Evolutionary conservation across 2,797 vertebrate species (phyloP), one percentile per base, ranked within the genome.

Genomic region (Intellagama lesueurii): DNA sequence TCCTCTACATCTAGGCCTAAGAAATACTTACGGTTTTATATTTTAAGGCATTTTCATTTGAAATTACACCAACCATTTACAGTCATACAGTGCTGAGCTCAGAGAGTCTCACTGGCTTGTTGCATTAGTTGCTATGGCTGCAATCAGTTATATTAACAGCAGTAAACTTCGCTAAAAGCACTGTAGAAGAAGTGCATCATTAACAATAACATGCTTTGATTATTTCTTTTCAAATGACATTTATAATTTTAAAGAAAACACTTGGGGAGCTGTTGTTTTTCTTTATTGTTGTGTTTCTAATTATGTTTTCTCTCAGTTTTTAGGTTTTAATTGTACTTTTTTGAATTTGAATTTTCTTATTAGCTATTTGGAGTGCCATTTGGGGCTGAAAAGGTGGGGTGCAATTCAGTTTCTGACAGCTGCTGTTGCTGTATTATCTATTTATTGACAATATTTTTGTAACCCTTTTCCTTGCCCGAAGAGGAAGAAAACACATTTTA

Each of bases 111-210:
- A 11, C 5, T 35, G 26, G 84, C 92, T 90, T 17, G 9, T 87
- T 90, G 81, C 76, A 1, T 0, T 30, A 5, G 66, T 92, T 90
- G 75, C 72, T 82, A 56, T 47, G 83, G 85, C 11, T 52, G 3
- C n/a, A 90, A 89, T 87, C 85, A 88, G 80, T 77, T 56, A 6
- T 86, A 93, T 91, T 85, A 49, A 47, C 35, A 89, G 30, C 22
- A 0, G 64, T 75, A 11, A 0, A 0, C 8, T 89, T 90, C 44
- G 83, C 78, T 83, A 83, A 93, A 91, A 82, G 64, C 81, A 80
- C 87, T 30, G 2, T 26, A 28, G 8, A 52, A 87, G 91, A 88
- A 49, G 83, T 85, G 73, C 40, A 75, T 49, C 80, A 35, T 19
- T 87, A 49, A 88, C 90, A 78, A 80, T 83, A 91, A 87, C 75